A percentile compares a stretch with the other conserved stretches of the same genome.
phyloP scores from a whole-genome alignment of 2,113 vertebrate species.

The Gnathonemus longibarbis region DNA sequence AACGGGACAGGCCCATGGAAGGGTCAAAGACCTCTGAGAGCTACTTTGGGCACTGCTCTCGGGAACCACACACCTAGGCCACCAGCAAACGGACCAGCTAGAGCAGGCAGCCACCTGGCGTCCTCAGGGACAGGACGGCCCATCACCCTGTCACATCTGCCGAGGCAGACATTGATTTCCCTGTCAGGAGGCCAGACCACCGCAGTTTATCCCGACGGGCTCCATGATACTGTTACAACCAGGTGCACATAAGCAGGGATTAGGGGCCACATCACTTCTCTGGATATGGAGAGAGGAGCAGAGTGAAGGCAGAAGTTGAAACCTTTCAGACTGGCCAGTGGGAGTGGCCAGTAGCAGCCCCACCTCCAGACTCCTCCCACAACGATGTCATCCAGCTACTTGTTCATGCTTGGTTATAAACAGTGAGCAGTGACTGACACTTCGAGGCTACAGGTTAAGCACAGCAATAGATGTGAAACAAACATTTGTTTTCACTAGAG shows the following conservation, averaged over 20 bases:
- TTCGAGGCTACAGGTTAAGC: background rate
- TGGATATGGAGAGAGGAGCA: conserved; percentile 42
- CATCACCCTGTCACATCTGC: conserved; percentile 84
- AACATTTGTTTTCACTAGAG: background rate
- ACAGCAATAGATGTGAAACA: background rate
- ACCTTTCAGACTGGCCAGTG: conserved; percentile 57
- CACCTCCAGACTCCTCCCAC: background rate
- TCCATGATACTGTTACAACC: conserved; percentile 99
- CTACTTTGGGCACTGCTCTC: background rate
- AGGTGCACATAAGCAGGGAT: conserved; percentile 87
- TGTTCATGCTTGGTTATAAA: background rate
- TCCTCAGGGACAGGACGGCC: background rate
- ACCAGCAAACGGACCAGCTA: background rate
- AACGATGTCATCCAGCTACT: background rate
- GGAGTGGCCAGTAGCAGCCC: background rate
- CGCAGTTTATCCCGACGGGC: conserved; percentile 98
- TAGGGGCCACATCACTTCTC: conserved; percentile 88
- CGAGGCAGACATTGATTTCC: conserved; percentile 99
- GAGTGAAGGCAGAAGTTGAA: conserved; percentile 82
- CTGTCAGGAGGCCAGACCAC: conserved; percentile 95
- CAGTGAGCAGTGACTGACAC: background rate
- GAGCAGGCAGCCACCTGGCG: background rate
- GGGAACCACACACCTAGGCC: background rate
- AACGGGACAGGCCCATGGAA: background rate
- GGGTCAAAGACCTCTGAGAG: background rate